phyloP scores from a whole-genome alignment of 2,888 invertebrate genomes.

The Tetranychus piercei region DNA sequence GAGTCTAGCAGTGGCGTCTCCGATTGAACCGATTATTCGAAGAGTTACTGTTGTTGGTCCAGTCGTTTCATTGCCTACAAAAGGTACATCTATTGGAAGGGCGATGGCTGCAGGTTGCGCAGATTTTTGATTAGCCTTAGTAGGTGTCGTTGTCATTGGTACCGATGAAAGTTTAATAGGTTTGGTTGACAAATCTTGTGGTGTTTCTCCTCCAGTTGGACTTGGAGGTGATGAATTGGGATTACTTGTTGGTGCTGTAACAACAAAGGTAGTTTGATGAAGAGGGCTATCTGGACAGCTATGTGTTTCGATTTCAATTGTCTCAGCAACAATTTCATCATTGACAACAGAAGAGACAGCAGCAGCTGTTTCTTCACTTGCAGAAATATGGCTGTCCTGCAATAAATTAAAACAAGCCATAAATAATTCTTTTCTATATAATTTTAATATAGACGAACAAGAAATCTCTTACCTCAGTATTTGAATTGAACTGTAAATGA shows the following conservation, averaged over 20 bases:
- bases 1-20: background rate
- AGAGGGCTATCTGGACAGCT: constrained; percentile 22
- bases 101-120: constrained; percentile 23
- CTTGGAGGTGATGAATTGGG: background rate
- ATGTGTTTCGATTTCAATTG: constrained; percentile 22
- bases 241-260: background rate
- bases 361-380: constrained; percentile 9
- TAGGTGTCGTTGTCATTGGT: constrained; percentile 1
- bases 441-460: background rate
- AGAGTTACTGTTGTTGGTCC: constrained; percentile 11
- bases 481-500: constrained; percentile 22
- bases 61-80: constrained; percentile 13
- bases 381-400: constrained; percentile 4
- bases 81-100: constrained; percentile 23
- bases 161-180: background rate
- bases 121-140: constrained; percentile 15
- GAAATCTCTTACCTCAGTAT: background rate
- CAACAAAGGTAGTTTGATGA: constrained; percentile 3
- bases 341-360: constrained; percentile 12
- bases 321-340: constrained; percentile 22
- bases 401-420: background rate
- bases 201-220: background rate
- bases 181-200: constrained; percentile 10
- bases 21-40: constrained; percentile 2
- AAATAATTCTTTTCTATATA: background rate